Conservation (phyloP, 2,797 vertebrate species). For the Centropyge bicolor region DNA sequence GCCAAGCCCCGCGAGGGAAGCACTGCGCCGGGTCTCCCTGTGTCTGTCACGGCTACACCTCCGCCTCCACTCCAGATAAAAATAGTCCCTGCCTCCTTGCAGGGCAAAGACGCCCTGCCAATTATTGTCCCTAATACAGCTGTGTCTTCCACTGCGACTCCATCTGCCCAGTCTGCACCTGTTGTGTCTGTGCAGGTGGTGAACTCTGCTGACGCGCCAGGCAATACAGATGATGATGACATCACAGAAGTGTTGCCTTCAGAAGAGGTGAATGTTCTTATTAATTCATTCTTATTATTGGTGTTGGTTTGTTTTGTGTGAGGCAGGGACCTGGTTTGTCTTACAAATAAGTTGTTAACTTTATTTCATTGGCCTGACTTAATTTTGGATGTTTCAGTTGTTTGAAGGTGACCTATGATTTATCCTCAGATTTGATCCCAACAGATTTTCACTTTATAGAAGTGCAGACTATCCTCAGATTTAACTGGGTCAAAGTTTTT, state of each 20-base stretch:
- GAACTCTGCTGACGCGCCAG: constrained; percentile 60
- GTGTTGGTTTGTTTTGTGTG: not conserved
- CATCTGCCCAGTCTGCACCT: constrained; percentile 49
- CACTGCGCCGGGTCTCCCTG: constrained; percentile 33
- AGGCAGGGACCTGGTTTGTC: not conserved
- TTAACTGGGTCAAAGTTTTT: not conserved
- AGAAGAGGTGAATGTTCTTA: constrained; percentile 70
- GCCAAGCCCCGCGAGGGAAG: constrained; percentile 86
- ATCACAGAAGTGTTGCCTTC: constrained; percentile 74
- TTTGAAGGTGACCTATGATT: not conserved
- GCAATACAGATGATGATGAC: constrained; percentile 67
- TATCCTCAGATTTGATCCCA: not conserved
- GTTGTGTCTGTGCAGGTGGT: constrained; percentile 78
- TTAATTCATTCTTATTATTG: not conserved
- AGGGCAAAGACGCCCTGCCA: constrained; percentile 78
- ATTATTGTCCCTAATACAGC: constrained; percentile 82
- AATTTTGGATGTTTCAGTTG: not conserved
- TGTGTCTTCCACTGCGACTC: constrained; percentile 25
- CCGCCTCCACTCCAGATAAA: constrained; percentile 92
- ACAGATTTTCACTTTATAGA: not conserved
- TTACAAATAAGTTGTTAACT: not conserved
- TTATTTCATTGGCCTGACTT: not conserved
- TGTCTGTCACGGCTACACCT: constrained; percentile 73
- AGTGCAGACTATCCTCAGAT: not conserved
- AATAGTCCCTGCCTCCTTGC: constrained; percentile 86